Conservation (phyloP, 2,113 vertebrate genomes). For the Onychorhynchus coronatus region DNA sequence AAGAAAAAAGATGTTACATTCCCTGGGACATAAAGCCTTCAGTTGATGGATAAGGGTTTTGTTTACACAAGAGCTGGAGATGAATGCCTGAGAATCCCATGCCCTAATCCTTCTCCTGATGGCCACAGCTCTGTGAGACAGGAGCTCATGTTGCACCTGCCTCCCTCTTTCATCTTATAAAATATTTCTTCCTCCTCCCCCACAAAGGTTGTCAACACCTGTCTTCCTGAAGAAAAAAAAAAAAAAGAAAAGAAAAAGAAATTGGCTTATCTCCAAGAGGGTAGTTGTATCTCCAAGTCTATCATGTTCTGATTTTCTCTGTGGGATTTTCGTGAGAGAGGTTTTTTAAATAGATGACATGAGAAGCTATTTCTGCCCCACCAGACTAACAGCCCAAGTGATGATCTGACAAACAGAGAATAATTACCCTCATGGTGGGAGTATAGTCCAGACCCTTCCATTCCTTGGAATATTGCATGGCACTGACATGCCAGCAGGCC, state of each 20-base stretch:
- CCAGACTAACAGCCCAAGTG: background rate
- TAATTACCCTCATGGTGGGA: background rate
- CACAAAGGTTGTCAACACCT: background rate
- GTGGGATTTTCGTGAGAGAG: background rate
- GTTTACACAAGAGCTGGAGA: conserved; percentile 5
- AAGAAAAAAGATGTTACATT: background rate
- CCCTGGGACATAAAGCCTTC: background rate
- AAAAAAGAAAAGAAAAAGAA: background rate
- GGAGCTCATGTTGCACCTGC: background rate
- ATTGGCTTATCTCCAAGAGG: background rate
- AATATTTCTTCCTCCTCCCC: background rate
- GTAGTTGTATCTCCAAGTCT: background rate
- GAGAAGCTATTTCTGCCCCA: background rate
- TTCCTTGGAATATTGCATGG: background rate
- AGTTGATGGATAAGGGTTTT: background rate
- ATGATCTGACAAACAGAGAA: background rate
- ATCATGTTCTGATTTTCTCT: background rate
- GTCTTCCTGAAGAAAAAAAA: background rate
- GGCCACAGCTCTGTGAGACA: background rate
- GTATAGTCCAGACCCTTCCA: background rate
- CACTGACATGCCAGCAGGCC: background rate
- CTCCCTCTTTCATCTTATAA: background rate
- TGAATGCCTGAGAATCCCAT: background rate
- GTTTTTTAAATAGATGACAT: background rate
- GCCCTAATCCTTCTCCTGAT: background rate